Conservation (phyloP, 1,140 invertebrate genomes). For the Lucilia cuprina region DNA sequence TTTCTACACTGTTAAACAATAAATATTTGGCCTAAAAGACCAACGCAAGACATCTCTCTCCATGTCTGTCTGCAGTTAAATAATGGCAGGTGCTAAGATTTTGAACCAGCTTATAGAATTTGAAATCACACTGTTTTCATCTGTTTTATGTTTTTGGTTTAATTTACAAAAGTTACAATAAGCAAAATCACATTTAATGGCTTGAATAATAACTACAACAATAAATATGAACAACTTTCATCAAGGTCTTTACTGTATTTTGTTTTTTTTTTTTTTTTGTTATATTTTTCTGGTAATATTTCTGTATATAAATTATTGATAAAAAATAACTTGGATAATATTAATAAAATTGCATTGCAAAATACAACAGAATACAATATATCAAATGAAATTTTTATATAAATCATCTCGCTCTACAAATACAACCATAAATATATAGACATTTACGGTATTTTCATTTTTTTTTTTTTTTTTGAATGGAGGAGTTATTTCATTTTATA, state of each 20-base stretch:
- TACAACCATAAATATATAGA: not conserved
- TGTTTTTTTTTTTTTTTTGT: no score
- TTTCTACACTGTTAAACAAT: not conserved
- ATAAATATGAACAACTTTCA: not conserved
- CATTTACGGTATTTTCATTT: no score
- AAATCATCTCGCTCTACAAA: not conserved
- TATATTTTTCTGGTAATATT: no score
- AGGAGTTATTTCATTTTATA: no score
- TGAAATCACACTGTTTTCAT: not conserved
- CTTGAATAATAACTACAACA: not conserved
- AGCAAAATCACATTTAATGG: not conserved
- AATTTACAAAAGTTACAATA: not conserved
- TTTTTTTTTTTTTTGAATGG: no score
- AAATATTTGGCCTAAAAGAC: conserved; percentile 5
- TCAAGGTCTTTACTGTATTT: not conserved
- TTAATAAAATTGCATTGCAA: not conserved
- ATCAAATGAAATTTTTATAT: not conserved
- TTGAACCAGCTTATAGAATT: not conserved
- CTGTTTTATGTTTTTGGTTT: not conserved
- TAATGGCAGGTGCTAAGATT: conserved; percentile 10
- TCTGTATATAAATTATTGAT: not conserved
- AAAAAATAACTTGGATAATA: not conserved
- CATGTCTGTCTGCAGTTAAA: not conserved
- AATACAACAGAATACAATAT: not conserved
- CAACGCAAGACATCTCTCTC: not conserved